Evolutionary conservation across 1,140 invertebrate species (phyloP).

Genomic region (Condylostylus longicornis): DNA sequence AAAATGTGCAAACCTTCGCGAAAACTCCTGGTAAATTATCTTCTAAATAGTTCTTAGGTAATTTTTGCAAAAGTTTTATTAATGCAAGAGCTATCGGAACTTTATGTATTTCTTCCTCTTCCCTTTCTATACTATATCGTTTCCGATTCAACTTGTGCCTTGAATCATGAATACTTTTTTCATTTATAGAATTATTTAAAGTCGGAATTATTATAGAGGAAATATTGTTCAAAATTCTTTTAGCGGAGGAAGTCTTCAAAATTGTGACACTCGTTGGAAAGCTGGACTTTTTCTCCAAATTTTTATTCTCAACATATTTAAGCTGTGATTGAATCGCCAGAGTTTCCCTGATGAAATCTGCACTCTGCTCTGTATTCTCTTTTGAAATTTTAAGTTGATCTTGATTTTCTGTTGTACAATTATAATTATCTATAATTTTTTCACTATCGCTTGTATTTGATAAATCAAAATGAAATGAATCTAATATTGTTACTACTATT

Average conservation of each 20-base stretch:
- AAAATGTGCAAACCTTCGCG: constrained; percentile 74
- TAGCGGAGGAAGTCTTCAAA: constrained; percentile 55
- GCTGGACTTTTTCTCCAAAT: too few relatives aligned
- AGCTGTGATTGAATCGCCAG: constrained; percentile 16
- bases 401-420: not conserved
- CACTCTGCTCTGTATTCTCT: constrained; percentile 14
- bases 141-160: constrained; percentile 71
- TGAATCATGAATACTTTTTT: constrained; percentile 55
- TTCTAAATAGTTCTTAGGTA: constrained; percentile 61
- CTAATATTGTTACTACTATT: constrained; percentile 67
- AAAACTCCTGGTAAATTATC: constrained; percentile 69
- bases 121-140: constrained; percentile 41
- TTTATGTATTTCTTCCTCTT: constrained; percentile 77
- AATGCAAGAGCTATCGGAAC: constrained; percentile 85
- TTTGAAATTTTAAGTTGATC: constrained; percentile 14
- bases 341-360: constrained; percentile 20
- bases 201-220: constrained; percentile 37
- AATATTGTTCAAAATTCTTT: constrained; percentile 53
- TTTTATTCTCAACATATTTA: too few relatives aligned
- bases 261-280: constrained; percentile 36
- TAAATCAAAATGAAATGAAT: constrained; percentile 87
- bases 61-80: constrained; percentile 77
- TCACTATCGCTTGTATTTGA: constrained; percentile 38
- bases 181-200: constrained; percentile 45
- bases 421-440: constrained; percentile 12